Evolutionary conservation across 2,113 vertebrate species (phyloP).

Genomic region (Chloropsis hardwickii): DNA sequence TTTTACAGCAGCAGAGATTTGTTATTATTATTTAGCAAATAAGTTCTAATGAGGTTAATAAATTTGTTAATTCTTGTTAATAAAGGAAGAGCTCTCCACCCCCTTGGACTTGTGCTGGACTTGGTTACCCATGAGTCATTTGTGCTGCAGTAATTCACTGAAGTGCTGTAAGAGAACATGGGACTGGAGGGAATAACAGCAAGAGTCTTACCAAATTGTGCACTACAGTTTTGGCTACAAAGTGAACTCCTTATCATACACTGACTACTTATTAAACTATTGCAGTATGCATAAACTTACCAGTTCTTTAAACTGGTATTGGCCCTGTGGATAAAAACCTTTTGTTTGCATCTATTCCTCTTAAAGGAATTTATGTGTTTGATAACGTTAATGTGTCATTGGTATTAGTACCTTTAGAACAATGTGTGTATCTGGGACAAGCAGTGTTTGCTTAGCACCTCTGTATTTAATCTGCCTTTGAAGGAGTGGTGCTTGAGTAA

Average conservation of each 20-base stretch:
- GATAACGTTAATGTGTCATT: not conserved
- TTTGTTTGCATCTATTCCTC: not conserved
- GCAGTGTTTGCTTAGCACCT: not conserved
- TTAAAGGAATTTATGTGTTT: not conserved
- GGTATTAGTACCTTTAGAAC: not conserved
- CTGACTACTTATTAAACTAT: not conserved
- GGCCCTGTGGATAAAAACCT: not conserved
- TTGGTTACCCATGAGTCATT: fast-evolving
- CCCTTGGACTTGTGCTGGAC: not conserved
- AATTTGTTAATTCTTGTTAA: not conserved
- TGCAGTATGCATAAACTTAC: not conserved
- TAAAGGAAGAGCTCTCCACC: not conserved
- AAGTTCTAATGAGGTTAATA: not conserved
- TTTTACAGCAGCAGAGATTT: not conserved
- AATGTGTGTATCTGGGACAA: not conserved
- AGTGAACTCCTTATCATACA: not conserved
- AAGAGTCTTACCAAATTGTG: not conserved
- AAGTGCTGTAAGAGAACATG: not conserved
- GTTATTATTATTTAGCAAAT: not conserved
- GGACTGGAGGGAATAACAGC: not conserved
- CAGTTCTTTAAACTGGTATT: not conserved
- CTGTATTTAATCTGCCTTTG: not conserved
- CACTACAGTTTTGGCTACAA: not conserved
- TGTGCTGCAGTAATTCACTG: not conserved
- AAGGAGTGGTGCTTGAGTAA: not conserved